A percentile compares a stretch with the other conserved stretches of the same genome.
These are phyloP conservation scores for Watsonalla cultraria DNA, from an alignment of 2,888 invertebrate genomes.

Conservation along the genomic window DNA sequence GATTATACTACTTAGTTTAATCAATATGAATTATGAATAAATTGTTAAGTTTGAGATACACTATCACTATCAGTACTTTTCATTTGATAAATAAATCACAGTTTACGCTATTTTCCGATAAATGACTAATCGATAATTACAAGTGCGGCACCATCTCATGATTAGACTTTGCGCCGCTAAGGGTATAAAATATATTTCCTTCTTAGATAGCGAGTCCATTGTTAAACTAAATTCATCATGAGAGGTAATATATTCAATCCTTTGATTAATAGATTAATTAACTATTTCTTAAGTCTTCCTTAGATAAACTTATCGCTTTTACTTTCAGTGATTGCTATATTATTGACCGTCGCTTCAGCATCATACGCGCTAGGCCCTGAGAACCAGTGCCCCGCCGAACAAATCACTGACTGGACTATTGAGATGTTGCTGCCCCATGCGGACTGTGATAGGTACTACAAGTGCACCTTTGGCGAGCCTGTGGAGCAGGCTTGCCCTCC, in stretches of 20 bases:
- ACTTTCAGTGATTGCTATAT: conserved; percentile 28
- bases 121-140: conserved; percentile 6
- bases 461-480: conserved; percentile 81
- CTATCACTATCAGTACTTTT: conserved; percentile 7
- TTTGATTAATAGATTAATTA: no score
- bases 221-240: conserved; percentile 15
- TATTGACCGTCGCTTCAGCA: conserved; percentile 27
- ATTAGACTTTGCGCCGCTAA: conserved; percentile 7
- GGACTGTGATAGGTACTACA: conserved; percentile 81
- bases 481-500: conserved; percentile 77
- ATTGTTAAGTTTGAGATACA: not conserved
- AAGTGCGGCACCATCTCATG: conserved; percentile 13
- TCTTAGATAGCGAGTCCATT: conserved; percentile 7
- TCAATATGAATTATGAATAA: conserved; percentile 4
- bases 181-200: conserved; percentile 14
- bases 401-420: conserved; percentile 44
- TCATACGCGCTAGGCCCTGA: conserved; percentile 29
- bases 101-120: conserved; percentile 14
- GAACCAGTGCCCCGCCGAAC: conserved; percentile 48
- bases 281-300: no score
- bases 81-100: conserved; percentile 15
- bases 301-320: not conserved
- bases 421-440: conserved; percentile 75
- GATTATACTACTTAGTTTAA: not conserved
- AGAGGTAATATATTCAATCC: conserved; percentile 15